Conservation (phyloP, 1,140 invertebrate species). For the Drosophila aff. region DNA sequence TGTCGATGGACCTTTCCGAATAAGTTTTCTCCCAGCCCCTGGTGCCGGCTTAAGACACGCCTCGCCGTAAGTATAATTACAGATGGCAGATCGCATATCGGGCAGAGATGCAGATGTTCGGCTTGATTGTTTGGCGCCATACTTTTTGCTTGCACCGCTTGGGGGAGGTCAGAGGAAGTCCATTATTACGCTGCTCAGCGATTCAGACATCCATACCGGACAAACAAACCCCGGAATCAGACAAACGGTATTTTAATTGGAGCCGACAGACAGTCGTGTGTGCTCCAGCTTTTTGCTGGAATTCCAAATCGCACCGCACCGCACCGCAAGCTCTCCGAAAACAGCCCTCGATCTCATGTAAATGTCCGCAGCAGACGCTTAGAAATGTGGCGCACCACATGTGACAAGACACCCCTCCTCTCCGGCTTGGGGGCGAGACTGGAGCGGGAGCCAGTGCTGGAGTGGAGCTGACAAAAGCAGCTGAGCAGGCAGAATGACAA, state of each 20-base stretch:
- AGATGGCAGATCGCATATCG: conserved; percentile 21
- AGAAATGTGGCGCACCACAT: conserved; percentile 37
- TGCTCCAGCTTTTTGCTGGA: conserved; percentile 16
- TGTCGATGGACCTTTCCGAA: neutral
- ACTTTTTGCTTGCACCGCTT: conserved; percentile 62
- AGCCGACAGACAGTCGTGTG: conserved; percentile 38
- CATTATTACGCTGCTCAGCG: conserved; percentile 62
- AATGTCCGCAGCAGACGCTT: conserved; percentile 45
- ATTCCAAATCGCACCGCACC: conserved; percentile 8
- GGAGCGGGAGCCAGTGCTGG: neutral
- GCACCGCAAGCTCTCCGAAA: conserved; percentile 2
- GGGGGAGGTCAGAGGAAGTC: conserved; percentile 54
- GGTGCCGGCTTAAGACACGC: conserved; percentile 1
- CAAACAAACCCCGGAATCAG: conserved; percentile 20
- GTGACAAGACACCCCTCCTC: conserved; percentile 1
- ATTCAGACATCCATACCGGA: conserved; percentile 6
- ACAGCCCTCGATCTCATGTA: conserved; percentile 13
- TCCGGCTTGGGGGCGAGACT: neutral
- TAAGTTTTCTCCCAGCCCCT: neutral
- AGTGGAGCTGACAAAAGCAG: conserved; percentile 27
- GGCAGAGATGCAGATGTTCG: conserved; percentile 27
- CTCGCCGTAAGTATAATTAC: conserved; percentile 26
- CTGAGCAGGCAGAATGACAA: conserved; percentile 44
- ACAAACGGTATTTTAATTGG: conserved; percentile 77
- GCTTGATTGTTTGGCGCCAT: conserved; percentile 69